Base-by-base conservation (phyloP, 2,888 invertebrate species). In the Trypoxylon attenuatum region DNA sequence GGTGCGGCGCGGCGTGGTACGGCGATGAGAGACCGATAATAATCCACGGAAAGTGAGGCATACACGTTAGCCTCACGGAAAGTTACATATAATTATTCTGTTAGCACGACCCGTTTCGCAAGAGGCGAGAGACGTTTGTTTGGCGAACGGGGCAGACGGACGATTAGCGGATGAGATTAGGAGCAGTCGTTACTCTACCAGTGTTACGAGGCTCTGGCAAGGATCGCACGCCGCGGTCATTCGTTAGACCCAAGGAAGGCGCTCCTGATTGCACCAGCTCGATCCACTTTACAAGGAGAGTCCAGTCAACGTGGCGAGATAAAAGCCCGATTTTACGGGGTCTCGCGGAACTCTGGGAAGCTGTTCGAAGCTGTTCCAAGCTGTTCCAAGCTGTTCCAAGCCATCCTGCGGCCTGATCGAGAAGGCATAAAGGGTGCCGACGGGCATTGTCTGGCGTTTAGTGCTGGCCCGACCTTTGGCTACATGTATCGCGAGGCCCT, bases 381-480 rank as follows among this genome's bases (percentile, higher is more conserved):
- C 65, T 60, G 47, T 23, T 39, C 62, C 50, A 29, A 59, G 62
- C 52, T 33, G 65, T 62, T 65, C 18, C 53, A 25, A 63, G 71
- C 62, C 65, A 58, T 53, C 62, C 62, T 39, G 50, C 59, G 69
- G 67, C 42, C 52, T 73, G 78, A 78, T 78, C 76, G 69, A 71
- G 71, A 67, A 64, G 50, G 69, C 60, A 78, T 76, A 78, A 78
- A 78, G 78, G 77, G 75, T 69, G 79, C 78, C 78, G 79, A 79
- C 79, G 70, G 70, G 75, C 74, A 78, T 78, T 78, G 78, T 78
- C 75, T 79, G 78, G 77, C 78, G 76, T 79, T 78, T 79, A 78
- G 79, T 78, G 73, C 75, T 73, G 71, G 69, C 72, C 76, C 78
- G 77, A 78, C 78, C 77, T 78, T 76, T 77, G n/a, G 72, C 73